Evolutionary conservation across 2,113 vertebrate species (phyloP).

Genomic region (Podocnemis expansa): DNA sequence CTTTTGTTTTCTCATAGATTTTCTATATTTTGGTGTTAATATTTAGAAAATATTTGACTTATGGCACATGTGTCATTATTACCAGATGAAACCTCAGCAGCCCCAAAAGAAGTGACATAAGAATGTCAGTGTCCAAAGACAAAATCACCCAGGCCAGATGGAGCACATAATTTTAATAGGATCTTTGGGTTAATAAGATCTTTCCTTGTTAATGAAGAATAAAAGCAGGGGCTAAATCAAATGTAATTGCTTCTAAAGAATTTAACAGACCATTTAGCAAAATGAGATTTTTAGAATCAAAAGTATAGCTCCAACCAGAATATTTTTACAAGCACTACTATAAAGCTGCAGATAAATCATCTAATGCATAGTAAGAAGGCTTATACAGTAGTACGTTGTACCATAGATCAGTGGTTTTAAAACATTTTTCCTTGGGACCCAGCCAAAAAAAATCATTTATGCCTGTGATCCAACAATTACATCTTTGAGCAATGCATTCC

Average conservation of each 20-base stretch:
- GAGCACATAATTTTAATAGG: neutral
- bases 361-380: neutral
- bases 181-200: neutral
- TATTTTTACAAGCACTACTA: neutral
- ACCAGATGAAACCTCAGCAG: neutral
- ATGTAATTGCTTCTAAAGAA: neutral
- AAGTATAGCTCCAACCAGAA: slow-evolving; percentile 12
- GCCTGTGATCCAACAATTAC: too few species aligned
- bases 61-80: neutral
- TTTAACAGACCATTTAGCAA: slow-evolving; percentile 32
- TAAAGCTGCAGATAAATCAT: slow-evolving; percentile 2
- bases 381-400: rapidly evolving
- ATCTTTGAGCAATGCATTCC: too few species aligned
- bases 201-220: neutral
- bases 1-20: neutral
- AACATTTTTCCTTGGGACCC: too few species aligned
- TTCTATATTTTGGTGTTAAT: slow-evolving; percentile 16
- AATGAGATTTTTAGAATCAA: slow-evolving; percentile 29
- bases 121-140: neutral
- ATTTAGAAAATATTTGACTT: neutral
- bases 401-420: too few species aligned
- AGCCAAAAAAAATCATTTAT: too few species aligned
- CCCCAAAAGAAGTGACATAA: neutral
- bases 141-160: neutral
- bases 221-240: neutral